These are phyloP conservation scores for Tetrax tetrax DNA, from an alignment of 2,113 vertebrate species.

Conservation along the genomic window DNA sequence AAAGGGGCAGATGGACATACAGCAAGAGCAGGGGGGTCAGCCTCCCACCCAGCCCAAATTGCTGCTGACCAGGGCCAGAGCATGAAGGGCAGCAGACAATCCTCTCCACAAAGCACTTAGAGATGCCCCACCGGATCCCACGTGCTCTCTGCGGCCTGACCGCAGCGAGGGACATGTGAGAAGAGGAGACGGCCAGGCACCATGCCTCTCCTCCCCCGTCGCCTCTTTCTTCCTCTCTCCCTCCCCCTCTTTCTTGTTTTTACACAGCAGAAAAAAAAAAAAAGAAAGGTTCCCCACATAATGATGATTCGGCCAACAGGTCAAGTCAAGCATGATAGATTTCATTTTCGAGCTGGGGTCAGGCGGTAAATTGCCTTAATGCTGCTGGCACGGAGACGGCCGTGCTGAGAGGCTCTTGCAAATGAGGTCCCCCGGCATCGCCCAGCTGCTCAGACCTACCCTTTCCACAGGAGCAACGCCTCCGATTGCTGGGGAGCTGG, in stretches of 20 bases:
- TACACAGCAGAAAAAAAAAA: not conserved
- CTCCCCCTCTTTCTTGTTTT: not conserved
- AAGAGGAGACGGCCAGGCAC: not conserved
- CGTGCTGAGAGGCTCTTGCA: not conserved
- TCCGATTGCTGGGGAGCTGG: fast-evolving
- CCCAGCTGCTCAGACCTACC: not conserved
- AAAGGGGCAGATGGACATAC: not conserved
- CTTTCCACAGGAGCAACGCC: not conserved
- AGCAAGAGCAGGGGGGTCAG: not conserved
- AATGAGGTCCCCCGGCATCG: not conserved
- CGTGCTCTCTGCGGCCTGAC: not conserved
- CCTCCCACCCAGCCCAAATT: not conserved
- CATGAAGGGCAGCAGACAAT: not conserved
- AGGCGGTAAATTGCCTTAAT: constrained; percentile 1
- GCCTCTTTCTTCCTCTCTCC: not conserved
- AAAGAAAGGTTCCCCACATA: not conserved
- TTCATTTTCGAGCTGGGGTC: constrained; percentile 1
- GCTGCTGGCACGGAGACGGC: not conserved
- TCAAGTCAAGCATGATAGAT: constrained; percentile 17
- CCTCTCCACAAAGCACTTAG: not conserved
- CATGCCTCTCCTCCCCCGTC: not conserved
- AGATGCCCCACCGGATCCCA: not conserved
- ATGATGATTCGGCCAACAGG: not conserved
- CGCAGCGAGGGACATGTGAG: fast-evolving
- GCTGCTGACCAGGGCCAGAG: not conserved